These are phyloP conservation scores for Dasyornis broadbenti DNA, from an alignment of 2,113 vertebrate species.

Conservation along the genomic window DNA sequence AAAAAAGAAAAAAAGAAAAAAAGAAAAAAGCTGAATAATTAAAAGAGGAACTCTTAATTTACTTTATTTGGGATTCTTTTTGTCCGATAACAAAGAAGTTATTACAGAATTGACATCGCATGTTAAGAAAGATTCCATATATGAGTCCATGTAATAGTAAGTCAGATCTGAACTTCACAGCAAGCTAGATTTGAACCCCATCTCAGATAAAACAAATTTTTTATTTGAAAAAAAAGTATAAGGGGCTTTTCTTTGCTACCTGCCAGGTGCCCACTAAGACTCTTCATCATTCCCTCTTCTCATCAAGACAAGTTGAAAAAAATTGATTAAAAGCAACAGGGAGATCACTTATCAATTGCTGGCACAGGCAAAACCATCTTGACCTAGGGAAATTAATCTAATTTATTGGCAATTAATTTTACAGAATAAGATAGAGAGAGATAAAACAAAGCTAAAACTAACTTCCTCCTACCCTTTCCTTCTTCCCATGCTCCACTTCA, in stretches of 20 bases:
- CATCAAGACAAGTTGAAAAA: not conserved
- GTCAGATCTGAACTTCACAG: not conserved
- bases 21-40: not conserved
- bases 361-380: not conserved
- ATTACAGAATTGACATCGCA: not conserved
- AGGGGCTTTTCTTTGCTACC: accelerated
- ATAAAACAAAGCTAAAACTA: not conserved
- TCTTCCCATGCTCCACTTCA: not conserved
- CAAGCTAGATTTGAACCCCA: not conserved
- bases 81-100: not conserved
- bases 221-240: not conserved
- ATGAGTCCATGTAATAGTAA: not conserved
- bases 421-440: not conserved
- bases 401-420: not conserved
- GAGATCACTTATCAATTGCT: not conserved
- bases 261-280: not conserved
- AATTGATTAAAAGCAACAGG: not conserved
- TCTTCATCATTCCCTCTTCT: not conserved
- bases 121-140: not conserved
- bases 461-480: not conserved
- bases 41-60: not conserved
- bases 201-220: not conserved
- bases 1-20: too few species aligned
- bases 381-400: not conserved
- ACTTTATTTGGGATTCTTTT: not conserved